Evolutionary conservation across 2,888 invertebrate genomes (phyloP).

Genomic region (Tinea semifulvella): DNA sequence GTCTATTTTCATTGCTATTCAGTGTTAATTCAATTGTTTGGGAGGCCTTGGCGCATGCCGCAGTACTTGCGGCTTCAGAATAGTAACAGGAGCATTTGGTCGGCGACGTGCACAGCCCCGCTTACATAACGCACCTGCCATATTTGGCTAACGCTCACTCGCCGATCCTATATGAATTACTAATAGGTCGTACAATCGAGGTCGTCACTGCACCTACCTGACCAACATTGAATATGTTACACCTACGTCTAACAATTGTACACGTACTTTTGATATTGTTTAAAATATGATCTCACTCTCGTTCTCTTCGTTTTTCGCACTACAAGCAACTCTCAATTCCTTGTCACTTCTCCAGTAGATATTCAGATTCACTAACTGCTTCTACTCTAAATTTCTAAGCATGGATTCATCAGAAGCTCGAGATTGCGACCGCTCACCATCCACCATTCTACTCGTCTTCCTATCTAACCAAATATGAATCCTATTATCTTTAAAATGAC

Average conservation of each 20-base stretch:
- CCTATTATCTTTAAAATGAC: too few relatives aligned
- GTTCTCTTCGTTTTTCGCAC: too few relatives aligned
- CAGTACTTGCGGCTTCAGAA: conserved; percentile 18
- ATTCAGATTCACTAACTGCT: too few relatives aligned
- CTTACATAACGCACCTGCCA: conserved; percentile 66
- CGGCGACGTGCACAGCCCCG: conserved; percentile 34
- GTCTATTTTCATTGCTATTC: conserved; percentile 8
- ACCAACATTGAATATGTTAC: conserved; percentile 7
- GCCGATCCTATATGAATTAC: conserved; percentile 64
- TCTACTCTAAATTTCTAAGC: too few relatives aligned
- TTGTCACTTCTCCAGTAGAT: too few relatives aligned
- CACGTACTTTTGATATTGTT: too few relatives aligned
- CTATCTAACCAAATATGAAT: too few relatives aligned
- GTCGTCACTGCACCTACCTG: conserved; percentile 12
- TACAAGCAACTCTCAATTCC: too few relatives aligned
- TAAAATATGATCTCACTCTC: too few relatives aligned
- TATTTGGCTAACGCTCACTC: conserved; percentile 59
- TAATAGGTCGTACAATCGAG: conserved; percentile 58
- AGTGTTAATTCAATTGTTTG: conserved; percentile 37
- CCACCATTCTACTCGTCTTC: too few relatives aligned
- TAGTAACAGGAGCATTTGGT: conserved; percentile 45
- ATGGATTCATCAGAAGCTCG: too few relatives aligned
- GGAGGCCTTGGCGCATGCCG: conserved; percentile 48
- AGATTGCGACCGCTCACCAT: too few relatives aligned
- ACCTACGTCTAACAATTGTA: neutral